Percentiles rank a stretch among this genome's conserved stretches.
Conservation (phyloP, 2,888 invertebrate species). For the Mesorhabditis sp. region DNA sequence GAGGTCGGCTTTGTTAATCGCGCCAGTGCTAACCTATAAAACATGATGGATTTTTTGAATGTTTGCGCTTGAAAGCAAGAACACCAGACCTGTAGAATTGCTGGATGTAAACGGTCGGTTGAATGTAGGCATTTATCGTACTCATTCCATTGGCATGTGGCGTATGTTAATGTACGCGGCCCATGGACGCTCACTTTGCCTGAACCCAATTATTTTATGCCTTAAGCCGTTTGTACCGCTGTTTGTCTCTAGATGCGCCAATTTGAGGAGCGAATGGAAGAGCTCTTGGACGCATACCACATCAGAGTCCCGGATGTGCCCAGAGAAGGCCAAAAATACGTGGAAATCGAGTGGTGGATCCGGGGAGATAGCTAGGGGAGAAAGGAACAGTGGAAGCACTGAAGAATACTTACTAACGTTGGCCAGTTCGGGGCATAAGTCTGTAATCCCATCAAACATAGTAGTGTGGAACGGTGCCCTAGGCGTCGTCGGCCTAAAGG, state of each 20-base stretch:
- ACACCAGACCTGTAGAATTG: neutral
- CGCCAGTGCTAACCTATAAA: neutral
- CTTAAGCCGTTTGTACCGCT: neutral
- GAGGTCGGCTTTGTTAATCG: neutral
- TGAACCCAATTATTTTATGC: neutral
- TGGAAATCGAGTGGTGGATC: neutral
- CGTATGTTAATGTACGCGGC: neutral
- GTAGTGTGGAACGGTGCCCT: neutral
- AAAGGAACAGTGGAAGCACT: neutral
- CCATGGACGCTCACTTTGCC: neutral
- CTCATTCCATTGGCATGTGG: neutral
- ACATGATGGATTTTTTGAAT: neutral
- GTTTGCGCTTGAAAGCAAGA: no score
- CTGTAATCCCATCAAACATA: neutral
- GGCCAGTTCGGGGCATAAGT: neutral
- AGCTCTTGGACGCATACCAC: neutral
- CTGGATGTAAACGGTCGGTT: neutral
- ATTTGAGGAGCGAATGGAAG: neutral
- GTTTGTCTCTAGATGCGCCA: conserved; percentile 1
- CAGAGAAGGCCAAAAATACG: neutral
- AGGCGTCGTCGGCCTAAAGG: neutral
- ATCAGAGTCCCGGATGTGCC: neutral
- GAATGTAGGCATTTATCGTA: neutral
- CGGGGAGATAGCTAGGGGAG: neutral
- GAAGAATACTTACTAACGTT: neutral